Evolutionary conservation across 2,888 invertebrate species (phyloP).

Genomic region (Sphinx pinastri): DNA sequence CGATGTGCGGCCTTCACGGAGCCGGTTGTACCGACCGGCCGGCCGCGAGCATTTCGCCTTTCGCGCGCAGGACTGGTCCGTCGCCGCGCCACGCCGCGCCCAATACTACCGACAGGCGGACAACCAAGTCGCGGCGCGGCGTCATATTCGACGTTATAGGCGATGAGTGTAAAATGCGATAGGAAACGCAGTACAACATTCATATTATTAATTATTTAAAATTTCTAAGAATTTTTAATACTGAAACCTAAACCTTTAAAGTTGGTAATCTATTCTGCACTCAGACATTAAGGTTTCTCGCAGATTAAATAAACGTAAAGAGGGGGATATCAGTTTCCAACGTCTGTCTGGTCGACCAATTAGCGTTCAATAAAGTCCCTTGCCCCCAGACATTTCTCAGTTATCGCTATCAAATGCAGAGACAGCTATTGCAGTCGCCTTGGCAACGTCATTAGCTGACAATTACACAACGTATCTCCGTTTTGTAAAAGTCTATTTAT

Average conservation of each 20-base stretch:
- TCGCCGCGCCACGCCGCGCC: conserved; percentile 54
- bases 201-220: background rate
- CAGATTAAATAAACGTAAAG: conserved; percentile 36
- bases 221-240: background rate
- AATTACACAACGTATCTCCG: conserved; percentile 59
- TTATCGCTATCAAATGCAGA: conserved; percentile 58
- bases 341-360: conserved; percentile 72
- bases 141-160: conserved; percentile 43
- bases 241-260: background rate
- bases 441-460: conserved; percentile 61
- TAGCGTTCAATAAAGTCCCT: conserved; percentile 70
- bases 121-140: conserved; percentile 36
- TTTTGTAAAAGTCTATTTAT: conserved; percentile 37
- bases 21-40: conserved; percentile 78
- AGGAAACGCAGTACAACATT: background rate
- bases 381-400: conserved; percentile 63
- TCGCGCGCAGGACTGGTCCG: conserved; percentile 73
- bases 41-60: conserved; percentile 79
- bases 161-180: conserved; percentile 36
- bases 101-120: conserved; percentile 58
- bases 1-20: conserved; percentile 77
- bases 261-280: background rate
- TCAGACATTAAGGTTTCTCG: background rate
- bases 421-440: conserved; percentile 54
- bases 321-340: conserved; percentile 48